phyloP scores from a whole-genome alignment of 2,888 invertebrate genomes.

The Athalia cordata region DNA sequence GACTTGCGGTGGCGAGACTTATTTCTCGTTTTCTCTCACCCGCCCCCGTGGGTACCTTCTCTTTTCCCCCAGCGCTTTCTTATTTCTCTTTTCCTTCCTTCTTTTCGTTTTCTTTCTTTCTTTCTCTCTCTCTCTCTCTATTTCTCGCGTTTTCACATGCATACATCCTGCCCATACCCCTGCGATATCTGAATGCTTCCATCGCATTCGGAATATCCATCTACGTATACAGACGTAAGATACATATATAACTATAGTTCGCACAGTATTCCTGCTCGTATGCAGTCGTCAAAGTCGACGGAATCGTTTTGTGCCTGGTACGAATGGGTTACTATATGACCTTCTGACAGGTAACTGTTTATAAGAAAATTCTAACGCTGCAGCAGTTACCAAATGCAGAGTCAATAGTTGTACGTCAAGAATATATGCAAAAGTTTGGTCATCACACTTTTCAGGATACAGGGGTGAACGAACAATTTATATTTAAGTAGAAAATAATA shows the following conservation, averaged over 20 bases:
- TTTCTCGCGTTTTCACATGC: constrained; percentile 7
- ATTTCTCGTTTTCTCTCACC: not conserved
- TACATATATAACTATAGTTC: no score
- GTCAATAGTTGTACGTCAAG: constrained; percentile 15
- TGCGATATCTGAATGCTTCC: constrained; percentile 26
- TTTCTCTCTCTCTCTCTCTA: not conserved
- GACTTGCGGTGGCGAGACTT: not conserved
- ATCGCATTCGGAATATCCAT: constrained; percentile 17
- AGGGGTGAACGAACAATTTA: not conserved
- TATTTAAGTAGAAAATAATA: not conserved
- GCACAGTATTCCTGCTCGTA: constrained; percentile 8
- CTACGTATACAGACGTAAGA: not conserved
- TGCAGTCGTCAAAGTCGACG: constrained; percentile 33
- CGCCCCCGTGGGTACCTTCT: not conserved
- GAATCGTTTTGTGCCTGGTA: constrained; percentile 44
- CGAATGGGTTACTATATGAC: constrained; percentile 23
- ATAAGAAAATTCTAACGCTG: constrained; percentile 25
- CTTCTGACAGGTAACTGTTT: constrained; percentile 22
- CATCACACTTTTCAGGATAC: not conserved
- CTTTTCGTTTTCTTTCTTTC: not conserved
- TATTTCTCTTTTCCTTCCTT: constrained; percentile 4
- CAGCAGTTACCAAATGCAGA: constrained; percentile 15
- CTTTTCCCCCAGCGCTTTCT: not conserved
- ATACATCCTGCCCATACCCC: constrained; percentile 2
- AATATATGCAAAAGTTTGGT: constrained; percentile 20